Evolutionary conservation across 1,140 invertebrate species (phyloP), one percentile per base, ranked within the genome.

Genomic region (Copidosoma floridanum): DNA sequence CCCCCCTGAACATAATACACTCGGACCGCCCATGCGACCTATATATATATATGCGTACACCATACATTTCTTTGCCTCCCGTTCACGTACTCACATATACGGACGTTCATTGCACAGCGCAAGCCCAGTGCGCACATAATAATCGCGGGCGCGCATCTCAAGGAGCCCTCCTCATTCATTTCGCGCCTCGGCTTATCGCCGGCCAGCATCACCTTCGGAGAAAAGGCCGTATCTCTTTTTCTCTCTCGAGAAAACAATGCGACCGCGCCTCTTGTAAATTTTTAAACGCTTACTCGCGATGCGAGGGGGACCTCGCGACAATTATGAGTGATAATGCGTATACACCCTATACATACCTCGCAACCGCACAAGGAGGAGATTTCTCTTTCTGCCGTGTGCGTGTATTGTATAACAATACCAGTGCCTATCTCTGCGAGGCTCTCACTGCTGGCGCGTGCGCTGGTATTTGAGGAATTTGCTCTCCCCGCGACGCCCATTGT

Each of bases 311-410:
- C 18, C 21, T 58, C 23, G 29, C 55, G 27, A 59, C 62, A 63
- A 67, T 69, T 54, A 54, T 54, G n/a, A 60, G 53, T 60, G 66
- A 68, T 69, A 53, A 41, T 38, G 11, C 46, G 60, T 44, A 44
- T 52, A 40, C 46, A 50, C 37, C 3, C 29, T 20, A n/a, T n/a
- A n/a, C n/a, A n/a, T n/a, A n/a, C n/a, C n/a, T n/a, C n/a, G n/a
- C n/a, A n/a, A n/a, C n/a, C n/a, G n/a, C n/a, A n/a, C n/a, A n/a
- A n/a, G n/a, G n/a, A n/a, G n/a, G n/a, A n/a, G n/a, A n/a, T n/a
- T n/a, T n/a, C n/a, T n/a, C n/a, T n/a, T n/a, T n/a, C n/a, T n/a
- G n/a, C n/a, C n/a, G n/a, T n/a, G n/a, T n/a, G n/a, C n/a, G n/a
- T n/a, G n/a, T n/a, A n/a, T n/a, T n/a, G n/a, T n/a, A n/a, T n/a